A percentile compares a stretch with the other conserved stretches of the same genome.
Conservation (phyloP, 2,113 vertebrate species). For the Rhabdornis inornatus region DNA sequence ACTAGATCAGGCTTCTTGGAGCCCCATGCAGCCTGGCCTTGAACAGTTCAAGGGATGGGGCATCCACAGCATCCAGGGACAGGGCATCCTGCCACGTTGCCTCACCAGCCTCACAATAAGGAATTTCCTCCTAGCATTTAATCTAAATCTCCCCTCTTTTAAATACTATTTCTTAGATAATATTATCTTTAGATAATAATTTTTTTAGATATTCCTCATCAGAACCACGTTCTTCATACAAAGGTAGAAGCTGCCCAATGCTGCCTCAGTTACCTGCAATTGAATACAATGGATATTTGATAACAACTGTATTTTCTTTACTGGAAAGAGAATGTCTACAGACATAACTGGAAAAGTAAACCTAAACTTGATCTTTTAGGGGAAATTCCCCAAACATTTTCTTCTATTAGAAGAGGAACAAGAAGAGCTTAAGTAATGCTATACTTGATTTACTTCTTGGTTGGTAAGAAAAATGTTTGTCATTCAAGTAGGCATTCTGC, state of each 20-base stretch:
- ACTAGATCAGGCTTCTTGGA: neutral
- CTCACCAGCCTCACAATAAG: neutral
- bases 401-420: neutral
- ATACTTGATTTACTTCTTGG: neutral
- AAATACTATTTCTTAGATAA: no score
- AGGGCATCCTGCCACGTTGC: neutral
- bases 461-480: constrained; percentile 8
- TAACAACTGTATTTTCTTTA: neutral
- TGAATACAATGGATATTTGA: neutral
- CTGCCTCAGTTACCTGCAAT: neutral
- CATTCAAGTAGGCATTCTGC: constrained; percentile 2
- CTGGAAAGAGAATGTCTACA: neutral
- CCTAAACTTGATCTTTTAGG: neutral
- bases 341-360: neutral
- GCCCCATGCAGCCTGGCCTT: neutral
- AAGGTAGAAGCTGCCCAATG: neutral
- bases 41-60: neutral
- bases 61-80: neutral
- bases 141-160: neutral
- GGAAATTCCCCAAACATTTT: neutral
- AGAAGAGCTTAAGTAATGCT: neutral
- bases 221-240: neutral
- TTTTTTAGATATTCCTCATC: neutral
- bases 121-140: neutral
- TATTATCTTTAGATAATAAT: no score